Evolutionary conservation across 2,888 invertebrate genomes (phyloP).

Genomic region (Perithous albicinctus): DNA sequence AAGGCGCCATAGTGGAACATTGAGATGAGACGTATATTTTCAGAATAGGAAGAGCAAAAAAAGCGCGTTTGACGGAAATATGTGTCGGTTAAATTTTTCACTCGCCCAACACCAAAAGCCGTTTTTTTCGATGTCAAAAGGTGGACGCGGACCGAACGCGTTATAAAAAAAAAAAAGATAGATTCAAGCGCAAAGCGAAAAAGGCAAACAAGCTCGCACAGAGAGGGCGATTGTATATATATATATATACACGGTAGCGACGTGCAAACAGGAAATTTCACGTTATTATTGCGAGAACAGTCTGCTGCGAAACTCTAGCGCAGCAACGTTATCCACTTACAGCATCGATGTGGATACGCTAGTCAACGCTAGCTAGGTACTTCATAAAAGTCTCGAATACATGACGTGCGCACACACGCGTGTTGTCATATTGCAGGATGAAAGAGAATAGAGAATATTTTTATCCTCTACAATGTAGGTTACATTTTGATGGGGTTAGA

Average conservation of each 20-base stretch:
- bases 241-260: background rate
- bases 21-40: slow-evolving; percentile 24
- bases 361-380: slow-evolving; percentile 20
- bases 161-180: background rate
- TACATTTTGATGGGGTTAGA: background rate
- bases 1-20: background rate
- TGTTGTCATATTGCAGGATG: slow-evolving; percentile 7
- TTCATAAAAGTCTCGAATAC: slow-evolving; percentile 39
- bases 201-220: slow-evolving; percentile 19
- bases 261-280: slow-evolving; percentile 44
- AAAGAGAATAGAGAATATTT: slow-evolving; percentile 36
- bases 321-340: slow-evolving; percentile 65
- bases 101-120: slow-evolving; percentile 18
- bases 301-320: slow-evolving; percentile 19
- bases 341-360: slow-evolving; percentile 31
- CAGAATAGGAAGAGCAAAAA: background rate
- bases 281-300: slow-evolving; percentile 47
- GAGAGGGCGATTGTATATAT: slow-evolving; percentile 8
- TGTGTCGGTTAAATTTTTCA: slow-evolving; percentile 47
- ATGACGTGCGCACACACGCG: background rate
- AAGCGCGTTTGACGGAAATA: slow-evolving; percentile 18
- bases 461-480: slow-evolving; percentile 2
- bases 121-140: slow-evolving; percentile 56
- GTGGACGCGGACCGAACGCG: slow-evolving; percentile 16
- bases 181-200: slow-evolving; percentile 42